These are phyloP conservation scores for Pseudonaja textilis DNA, from an alignment of 2,113 vertebrate genomes.

Conservation along the genomic window DNA sequence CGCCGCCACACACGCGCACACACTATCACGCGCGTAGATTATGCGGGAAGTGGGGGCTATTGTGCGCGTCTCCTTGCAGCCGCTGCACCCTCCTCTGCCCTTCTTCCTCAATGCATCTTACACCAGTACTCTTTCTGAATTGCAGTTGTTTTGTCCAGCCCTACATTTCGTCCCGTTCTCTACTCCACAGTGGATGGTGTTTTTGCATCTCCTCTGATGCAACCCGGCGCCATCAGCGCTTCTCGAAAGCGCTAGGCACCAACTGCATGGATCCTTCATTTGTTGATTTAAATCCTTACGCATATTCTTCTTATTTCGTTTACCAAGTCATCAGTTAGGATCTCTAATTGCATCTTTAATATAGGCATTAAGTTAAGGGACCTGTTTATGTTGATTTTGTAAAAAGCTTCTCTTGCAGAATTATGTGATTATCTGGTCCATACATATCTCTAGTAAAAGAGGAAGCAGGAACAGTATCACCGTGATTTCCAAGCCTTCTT, in stretches of 20 bases:
- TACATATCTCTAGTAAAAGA: no score
- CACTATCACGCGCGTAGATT: background rate
- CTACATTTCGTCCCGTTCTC: no score
- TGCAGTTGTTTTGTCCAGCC: background rate
- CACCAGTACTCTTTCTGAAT: background rate
- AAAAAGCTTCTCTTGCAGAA: background rate
- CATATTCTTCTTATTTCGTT: background rate
- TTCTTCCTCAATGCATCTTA: background rate
- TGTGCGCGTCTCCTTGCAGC: background rate
- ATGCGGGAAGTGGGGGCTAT: background rate
- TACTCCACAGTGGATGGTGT: background rate
- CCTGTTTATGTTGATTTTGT: background rate
- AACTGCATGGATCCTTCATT: background rate
- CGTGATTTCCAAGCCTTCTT: background rate
- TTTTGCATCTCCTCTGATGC: constrained; percentile 3
- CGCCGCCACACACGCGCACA: background rate
- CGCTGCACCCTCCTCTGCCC: background rate
- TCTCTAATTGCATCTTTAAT: background rate
- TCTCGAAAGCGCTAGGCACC: background rate
- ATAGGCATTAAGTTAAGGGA: no score
- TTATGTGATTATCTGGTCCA: background rate
- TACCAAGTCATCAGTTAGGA: background rate
- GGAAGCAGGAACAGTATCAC: background rate
- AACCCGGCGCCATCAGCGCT: background rate
- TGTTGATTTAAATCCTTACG: background rate